Conservation (phyloP, 2,797 vertebrate genomes). For the Potorous gilbertii region DNA sequence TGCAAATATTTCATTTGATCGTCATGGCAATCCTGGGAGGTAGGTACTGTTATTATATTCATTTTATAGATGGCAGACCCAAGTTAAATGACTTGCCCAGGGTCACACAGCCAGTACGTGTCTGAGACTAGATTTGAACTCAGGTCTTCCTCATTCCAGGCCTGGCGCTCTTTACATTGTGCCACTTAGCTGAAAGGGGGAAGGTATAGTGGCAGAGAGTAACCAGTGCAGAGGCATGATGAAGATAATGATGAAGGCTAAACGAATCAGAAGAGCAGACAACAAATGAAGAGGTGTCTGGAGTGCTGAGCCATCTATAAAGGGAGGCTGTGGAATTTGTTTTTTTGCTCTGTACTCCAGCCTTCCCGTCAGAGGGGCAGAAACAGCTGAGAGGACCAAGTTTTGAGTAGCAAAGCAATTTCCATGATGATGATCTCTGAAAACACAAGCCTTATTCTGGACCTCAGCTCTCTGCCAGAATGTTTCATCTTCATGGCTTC, state of each 20-base stretch:
- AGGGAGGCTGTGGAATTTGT: background rate
- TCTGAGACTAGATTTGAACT: background rate
- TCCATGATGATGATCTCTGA: background rate
- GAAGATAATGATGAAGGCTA: background rate
- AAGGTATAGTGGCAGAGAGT: background rate
- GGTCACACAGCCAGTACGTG: background rate
- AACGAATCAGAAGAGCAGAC: background rate
- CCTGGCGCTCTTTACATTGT: background rate
- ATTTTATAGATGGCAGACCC: background rate
- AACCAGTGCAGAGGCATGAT: background rate
- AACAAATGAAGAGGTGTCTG: background rate
- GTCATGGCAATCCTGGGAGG: background rate
- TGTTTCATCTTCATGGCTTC: background rate
- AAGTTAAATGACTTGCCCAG: background rate
- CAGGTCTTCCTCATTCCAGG: background rate
- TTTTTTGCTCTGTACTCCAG: background rate
- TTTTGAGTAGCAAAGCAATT: background rate
- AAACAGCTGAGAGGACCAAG: background rate
- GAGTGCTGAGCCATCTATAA: background rate
- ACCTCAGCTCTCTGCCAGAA: background rate
- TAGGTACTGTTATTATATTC: background rate
- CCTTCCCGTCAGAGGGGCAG: background rate
- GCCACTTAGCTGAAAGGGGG: background rate
- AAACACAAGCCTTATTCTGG: background rate
- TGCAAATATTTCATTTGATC: background rate